Evolutionary conservation across 2,888 invertebrate species (phyloP), one percentile per base, ranked within the genome.

Genomic region (Venusia cambrica): DNA sequence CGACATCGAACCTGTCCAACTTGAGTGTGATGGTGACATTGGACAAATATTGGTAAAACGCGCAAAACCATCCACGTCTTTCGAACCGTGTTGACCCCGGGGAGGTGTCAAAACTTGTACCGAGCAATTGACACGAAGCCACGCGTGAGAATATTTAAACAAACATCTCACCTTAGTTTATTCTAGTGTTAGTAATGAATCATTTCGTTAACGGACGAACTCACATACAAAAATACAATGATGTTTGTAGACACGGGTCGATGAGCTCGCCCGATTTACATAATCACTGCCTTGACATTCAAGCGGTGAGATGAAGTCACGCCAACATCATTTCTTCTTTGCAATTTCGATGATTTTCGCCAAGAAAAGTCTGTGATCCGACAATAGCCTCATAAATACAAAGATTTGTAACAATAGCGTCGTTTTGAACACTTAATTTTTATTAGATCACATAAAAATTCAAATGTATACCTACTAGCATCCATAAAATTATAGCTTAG

Each of bases 81-180:
- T 24, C 31, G 34, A 19, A 28, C 17, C 20, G n/a, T 38, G 68
- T 80, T 81, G 83, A 83, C 81, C 83, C 62, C 63, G 48, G 50
- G 58, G 66, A 81, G 76, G 78, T 84, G 83, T 84, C 80, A 78
- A 75, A 80, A 72, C 71, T 71, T 64, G 64, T 67, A 63, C 64
- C 65, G 54, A 65, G 70, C 73, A 73, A 78, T 73, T 77, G 80
- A 83, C 80, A 74, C 72, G 67, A 61, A 61, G 66, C 62, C 66
- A 73, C 72, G 76, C 83, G 84, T 85, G 85, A 83, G 83, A 85
- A 84, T 74, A 76, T 83, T 76, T 80, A 73, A 73, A 81, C 80
- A 85, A 83, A 79, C 72, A 80, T 66, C 71, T 67, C 71, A 67
- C 67, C 66, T 64, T 57, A 71, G 80, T 81, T 80, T 78, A 73